Evolutionary conservation across 2,113 vertebrate species (phyloP).

Genomic region (Chloropsis hardwickii): DNA sequence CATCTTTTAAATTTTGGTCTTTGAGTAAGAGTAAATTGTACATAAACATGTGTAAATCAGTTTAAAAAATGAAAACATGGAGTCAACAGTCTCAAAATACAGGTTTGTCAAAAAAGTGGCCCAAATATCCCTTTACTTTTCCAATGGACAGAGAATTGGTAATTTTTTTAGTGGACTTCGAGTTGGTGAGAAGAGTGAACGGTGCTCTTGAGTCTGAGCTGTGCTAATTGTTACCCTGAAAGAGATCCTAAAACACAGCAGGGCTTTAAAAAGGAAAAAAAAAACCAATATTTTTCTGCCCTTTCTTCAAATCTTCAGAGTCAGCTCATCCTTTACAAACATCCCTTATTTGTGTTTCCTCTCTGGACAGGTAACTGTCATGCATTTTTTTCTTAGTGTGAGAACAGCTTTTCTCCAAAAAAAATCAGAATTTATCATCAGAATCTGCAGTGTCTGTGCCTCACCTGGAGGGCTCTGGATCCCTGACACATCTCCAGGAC

Average conservation of each 20-base stretch:
- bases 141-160: background rate
- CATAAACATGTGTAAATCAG: background rate
- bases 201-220: background rate
- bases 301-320: background rate
- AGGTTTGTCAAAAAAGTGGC: accelerated
- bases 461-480: background rate
- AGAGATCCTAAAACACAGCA: background rate
- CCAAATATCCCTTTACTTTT: background rate
- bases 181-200: background rate
- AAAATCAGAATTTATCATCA: background rate
- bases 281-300: accelerated
- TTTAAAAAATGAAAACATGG: background rate
- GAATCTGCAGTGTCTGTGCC: accelerated
- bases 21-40: background rate
- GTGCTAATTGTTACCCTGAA: background rate
- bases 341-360: background rate
- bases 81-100: background rate
- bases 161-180: background rate
- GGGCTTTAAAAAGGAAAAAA: background rate
- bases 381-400: background rate
- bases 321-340: background rate
- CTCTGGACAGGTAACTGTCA: background rate
- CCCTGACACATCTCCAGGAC: background rate
- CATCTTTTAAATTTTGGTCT: background rate
- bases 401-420: background rate